These are phyloP conservation scores for Creontiades dilutus DNA, from an alignment of 2,888 invertebrate species.

Conservation along the genomic window DNA sequence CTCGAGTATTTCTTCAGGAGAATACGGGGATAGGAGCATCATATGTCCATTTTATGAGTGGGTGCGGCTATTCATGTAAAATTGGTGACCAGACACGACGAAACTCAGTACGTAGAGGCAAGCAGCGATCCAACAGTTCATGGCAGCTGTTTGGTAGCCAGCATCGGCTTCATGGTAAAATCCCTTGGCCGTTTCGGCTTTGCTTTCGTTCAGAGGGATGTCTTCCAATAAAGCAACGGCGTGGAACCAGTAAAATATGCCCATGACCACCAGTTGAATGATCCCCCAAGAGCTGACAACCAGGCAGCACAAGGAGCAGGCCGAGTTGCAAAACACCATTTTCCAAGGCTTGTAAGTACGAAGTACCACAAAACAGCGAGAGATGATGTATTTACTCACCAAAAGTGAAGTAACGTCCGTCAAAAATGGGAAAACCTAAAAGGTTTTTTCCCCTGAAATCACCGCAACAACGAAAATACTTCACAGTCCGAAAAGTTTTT, in stretches of 20 bases:
- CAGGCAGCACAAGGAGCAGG: constrained; percentile 93
- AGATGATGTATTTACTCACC: neutral
- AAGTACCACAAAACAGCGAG: neutral
- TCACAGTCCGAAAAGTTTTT: neutral
- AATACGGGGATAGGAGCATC: neutral
- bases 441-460: neutral
- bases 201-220: constrained; percentile 82
- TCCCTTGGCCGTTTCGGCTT: constrained; percentile 76
- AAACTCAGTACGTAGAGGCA: constrained; percentile 92
- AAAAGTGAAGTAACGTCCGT: neutral
- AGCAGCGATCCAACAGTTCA: constrained; percentile 97
- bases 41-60: neutral
- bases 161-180: constrained; percentile 86
- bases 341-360: neutral
- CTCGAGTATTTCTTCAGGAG: neutral
- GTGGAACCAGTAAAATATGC: constrained; percentile 91
- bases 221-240: constrained; percentile 95
- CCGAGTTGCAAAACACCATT: constrained; percentile 93
- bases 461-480: neutral
- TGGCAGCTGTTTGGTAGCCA: constrained; percentile 89
- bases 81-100: constrained; percentile 92
- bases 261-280: constrained; percentile 96
- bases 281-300: constrained; percentile 96
- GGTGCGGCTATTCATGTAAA: constrained; percentile 80
- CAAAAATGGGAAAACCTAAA: neutral